Evolutionary conservation across 2,113 vertebrate genomes (phyloP).

Genomic region (Prunella himalayana): DNA sequence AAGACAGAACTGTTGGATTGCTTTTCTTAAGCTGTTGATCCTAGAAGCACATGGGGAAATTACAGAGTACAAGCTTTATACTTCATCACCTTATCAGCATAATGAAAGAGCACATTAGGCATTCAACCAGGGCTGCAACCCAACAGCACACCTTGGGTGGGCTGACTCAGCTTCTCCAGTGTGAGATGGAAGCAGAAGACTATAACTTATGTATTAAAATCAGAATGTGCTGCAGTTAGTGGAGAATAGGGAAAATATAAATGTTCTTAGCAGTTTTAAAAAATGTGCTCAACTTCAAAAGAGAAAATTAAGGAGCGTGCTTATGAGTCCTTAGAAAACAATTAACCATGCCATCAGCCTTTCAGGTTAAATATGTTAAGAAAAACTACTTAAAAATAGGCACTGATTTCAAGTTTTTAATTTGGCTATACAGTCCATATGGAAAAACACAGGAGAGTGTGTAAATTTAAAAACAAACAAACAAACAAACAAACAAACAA

Average conservation of each 20-base stretch:
- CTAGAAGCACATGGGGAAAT: conserved; percentile 54
- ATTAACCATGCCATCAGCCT: neutral
- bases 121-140: conserved; percentile 40
- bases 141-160: neutral
- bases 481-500: too few species aligned
- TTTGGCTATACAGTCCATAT: neutral
- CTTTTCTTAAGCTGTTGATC: conserved; percentile 32
- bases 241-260: conserved; percentile 22
- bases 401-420: neutral
- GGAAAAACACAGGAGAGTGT: neutral
- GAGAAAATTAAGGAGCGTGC: neutral
- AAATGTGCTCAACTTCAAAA: neutral
- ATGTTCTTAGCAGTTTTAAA: conserved; percentile 5
- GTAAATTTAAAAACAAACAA: neutral
- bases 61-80: conserved; percentile 3
- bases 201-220: neutral
- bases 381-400: neutral
- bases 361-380: neutral
- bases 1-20: neutral
- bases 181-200: conserved; percentile 21
- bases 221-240: conserved; percentile 2
- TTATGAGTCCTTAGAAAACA: neutral
- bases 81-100: conserved; percentile 46
- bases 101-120: conserved; percentile 14
- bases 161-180: conserved; percentile 32